phyloP scores from a whole-genome alignment of 92 coral and sea anemone genomes.

The Nematostella vectensis region DNA sequence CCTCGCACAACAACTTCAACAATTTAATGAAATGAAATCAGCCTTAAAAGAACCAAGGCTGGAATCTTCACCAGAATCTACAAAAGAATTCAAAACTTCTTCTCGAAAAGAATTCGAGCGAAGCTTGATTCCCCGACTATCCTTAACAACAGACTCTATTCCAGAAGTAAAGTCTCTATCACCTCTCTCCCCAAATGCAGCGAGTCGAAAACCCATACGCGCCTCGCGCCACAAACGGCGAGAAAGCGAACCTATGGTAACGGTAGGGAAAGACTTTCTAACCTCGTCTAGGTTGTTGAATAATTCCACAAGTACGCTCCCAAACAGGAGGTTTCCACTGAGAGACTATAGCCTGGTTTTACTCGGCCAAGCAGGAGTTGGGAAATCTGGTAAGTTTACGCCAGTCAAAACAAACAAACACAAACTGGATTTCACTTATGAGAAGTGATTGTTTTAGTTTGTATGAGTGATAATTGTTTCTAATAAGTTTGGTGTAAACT shows the following conservation, averaged over 20 bases:
- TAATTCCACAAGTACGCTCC: constrained; percentile 10
- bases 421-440: too few relatives aligned
- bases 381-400: constrained; percentile 85
- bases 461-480: too few relatives aligned
- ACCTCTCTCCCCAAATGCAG: constrained; percentile 20
- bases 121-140: constrained; percentile 16
- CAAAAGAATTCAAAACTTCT: not conserved
- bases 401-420: too few relatives aligned
- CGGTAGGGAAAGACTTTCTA: constrained; percentile 11
- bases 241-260: constrained; percentile 38
- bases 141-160: not conserved
- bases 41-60: not conserved
- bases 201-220: constrained; percentile 16
- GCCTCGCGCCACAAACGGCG: constrained; percentile 32
- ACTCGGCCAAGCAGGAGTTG: constrained; percentile 86
- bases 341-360: constrained; percentile 70
- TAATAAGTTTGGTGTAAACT: too few relatives aligned
- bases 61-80: too few relatives aligned
- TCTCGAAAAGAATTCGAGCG: constrained; percentile 19
- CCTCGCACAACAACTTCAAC: constrained; percentile 51
- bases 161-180: constrained; percentile 22
- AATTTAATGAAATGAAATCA: constrained; percentile 12
- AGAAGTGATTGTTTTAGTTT: too few relatives aligned
- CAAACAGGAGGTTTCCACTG: constrained; percentile 38
- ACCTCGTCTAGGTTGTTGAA: constrained; percentile 27